Base-by-base conservation (phyloP, 2,797 vertebrate species). In the Lagodon rhomboides region DNA sequence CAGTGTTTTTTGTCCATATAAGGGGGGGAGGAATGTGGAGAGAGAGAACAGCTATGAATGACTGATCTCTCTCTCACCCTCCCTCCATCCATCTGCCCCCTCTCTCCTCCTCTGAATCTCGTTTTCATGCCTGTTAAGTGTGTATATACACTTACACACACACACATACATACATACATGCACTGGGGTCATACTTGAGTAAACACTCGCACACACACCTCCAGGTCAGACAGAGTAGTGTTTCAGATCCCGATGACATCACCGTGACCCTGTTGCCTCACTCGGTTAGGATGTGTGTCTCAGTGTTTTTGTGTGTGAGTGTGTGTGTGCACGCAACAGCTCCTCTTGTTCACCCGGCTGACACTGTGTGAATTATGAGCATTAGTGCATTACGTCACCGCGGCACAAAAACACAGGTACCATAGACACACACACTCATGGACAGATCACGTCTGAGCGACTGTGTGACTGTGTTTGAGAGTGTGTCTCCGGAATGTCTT, bases 1-100 rank as follows among this genome's bases (percentile, higher is more conserved):
- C 89, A 89, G 87, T 82, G 80, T 82, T 94, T 93, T 34, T 92
- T 95, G 88, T 90, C 95, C 94, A 92, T 95, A 95, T 95, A 95
- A 94, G 94, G 95, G 87, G 87, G 89, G 87, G 79, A 94, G 93
- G 95, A 95, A 95, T 95, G 93, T 88, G 77, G 73, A 84, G 84
- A 92, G 84, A 92, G 79, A 85, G 84, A 85, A 80, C 86, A 84
- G 92, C 90, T 84, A 91, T 94, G 89, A 94, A 91, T 92, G 92
- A 93, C 88, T 89, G 92, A 94, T 92, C 86, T 83, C 64, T 55
- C 81, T 80, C 85, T 75, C 68, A 18, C 68, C 25, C 75, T 70
- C 71, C 55, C 64, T 78, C 51, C 50, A 63, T 70, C 54, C 65
- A 46, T 80, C 68, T 61, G 59, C 58, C 44, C 43, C 54, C 69